Conservation (phyloP, 2,113 vertebrate genomes). For the Sinocyclocheilus maitianheensis region DNA sequence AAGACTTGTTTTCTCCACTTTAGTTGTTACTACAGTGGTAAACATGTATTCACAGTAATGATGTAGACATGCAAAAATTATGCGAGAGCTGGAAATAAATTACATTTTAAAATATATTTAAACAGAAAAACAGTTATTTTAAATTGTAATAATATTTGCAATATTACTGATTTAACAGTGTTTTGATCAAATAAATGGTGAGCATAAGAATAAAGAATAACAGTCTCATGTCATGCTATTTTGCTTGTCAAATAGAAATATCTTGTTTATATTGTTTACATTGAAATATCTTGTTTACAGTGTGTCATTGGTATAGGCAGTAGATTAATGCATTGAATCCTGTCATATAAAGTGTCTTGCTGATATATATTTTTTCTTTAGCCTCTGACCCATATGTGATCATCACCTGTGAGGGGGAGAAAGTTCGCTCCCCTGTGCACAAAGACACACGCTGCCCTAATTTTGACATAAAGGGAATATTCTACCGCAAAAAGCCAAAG, state of each 20-base stretch:
- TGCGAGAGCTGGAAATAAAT: background rate
- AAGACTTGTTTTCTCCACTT: background rate
- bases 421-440: conserved; percentile 81
- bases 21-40: background rate
- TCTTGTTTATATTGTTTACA: too few species aligned
- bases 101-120: background rate
- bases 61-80: background rate
- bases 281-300: background rate
- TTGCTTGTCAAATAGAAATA: too few species aligned
- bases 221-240: too few species aligned
- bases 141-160: background rate
- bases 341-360: background rate
- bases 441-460: conserved; percentile 79
- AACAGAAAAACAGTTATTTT: background rate
- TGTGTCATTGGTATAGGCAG: background rate
- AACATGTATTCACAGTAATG: background rate
- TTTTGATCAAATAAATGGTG: background rate
- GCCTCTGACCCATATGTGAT: conserved; percentile 90
- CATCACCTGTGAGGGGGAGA: conserved; percentile 88
- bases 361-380: conserved; percentile 57
- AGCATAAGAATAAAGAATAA: too few species aligned
- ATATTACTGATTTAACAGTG: background rate
- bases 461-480: conserved; percentile 88
- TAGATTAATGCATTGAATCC: background rate
- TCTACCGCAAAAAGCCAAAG: conserved; percentile 89